A percentile compares a stretch with the other conserved stretches of the same genome.
These are phyloP conservation scores for Nemotelus pantherinus DNA, from an alignment of 2,888 invertebrate species.

Conservation along the genomic window DNA sequence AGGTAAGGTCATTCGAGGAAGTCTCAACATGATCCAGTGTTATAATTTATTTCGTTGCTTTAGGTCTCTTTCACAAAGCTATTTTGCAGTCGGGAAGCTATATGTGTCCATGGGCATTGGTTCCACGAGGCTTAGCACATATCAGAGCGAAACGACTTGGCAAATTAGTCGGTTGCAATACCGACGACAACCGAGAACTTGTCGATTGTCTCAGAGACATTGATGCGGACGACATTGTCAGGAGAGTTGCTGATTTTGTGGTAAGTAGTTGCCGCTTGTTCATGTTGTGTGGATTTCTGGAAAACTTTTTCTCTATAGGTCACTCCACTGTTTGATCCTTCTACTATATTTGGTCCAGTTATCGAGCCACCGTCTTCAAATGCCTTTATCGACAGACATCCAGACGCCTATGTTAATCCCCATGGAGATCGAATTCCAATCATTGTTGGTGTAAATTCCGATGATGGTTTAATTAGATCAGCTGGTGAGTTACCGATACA, in stretches of 20 bases:
- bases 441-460: constrained; percentile 4
- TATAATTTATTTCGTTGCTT: constrained; percentile 51
- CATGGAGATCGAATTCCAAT: not conserved
- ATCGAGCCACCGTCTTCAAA: not conserved
- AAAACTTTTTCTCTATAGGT: not conserved
- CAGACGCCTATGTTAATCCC: not conserved
- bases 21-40: not conserved
- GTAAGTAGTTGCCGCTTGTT: not conserved
- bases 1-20: constrained; percentile 31
- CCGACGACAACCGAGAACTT: constrained; percentile 45
- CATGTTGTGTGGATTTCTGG: not conserved
- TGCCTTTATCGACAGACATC: not conserved
- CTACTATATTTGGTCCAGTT: constrained; percentile 6
- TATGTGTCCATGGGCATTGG: constrained; percentile 70
- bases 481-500: not conserved
- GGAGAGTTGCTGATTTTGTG: not conserved
- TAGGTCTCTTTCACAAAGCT: constrained; percentile 74
- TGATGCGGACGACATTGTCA: not conserved
- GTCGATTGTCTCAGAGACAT: constrained; percentile 1
- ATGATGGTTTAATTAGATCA: constrained; percentile 1
- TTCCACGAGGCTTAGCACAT: constrained; percentile 67
- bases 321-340: not conserved
- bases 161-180: constrained; percentile 57
- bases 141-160: constrained; percentile 66
- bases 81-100: constrained; percentile 77